Evolutionary conservation across 2,888 invertebrate species (phyloP), one percentile per base, ranked within the genome.

Genomic region (Trichogramma dendrolimi): DNA sequence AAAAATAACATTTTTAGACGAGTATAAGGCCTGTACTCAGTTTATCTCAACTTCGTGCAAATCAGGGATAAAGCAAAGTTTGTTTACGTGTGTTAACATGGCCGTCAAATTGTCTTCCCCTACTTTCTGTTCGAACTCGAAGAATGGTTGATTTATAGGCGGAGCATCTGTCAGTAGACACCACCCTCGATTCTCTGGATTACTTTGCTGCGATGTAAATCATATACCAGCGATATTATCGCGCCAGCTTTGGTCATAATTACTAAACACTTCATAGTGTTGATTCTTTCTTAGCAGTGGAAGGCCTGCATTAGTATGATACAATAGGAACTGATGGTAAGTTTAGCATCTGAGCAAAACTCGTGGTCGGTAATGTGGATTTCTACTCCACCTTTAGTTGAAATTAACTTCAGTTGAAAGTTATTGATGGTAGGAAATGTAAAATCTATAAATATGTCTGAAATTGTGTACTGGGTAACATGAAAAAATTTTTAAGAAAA

Each of bases 1-100:
- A 46, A 46, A 46, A 46, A 46, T 46, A 46, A 46, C 46, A 11
- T 46, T 46, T 46, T 46, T 46, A 10, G 10, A 11, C 8, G 11
- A 46, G 11, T n/a, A 46, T 46, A 10, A 8, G 46, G 46, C 0
- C 46, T 10, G 46, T 2, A 10, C 46, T 46, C 46, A 46, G 11
- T 46, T 46, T 10, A 46, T 46, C 27, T 27, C 27, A 27, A 27
- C 27, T 10, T n/a, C n/a, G n/a, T 46, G n/a, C n/a, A 8, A 55
- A 53, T 52, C 44, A 42, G 39, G 52, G 55, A 47, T 58, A 58
- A 41, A 50, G n/a, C 52, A 70, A 71, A 70, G 74, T 78, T 76
- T 76, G 75, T 77, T 78, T 74, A 75, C 73, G 71, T 73, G 72
- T 75, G 77, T 77, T 78, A 77, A 78, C 78, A 78, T 78, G 78